A percentile compares a stretch with the other conserved stretches of the same genome.
Evolutionary conservation across 2,113 vertebrate species (phyloP).

Genomic region (Periophthalmus modestus): DNA sequence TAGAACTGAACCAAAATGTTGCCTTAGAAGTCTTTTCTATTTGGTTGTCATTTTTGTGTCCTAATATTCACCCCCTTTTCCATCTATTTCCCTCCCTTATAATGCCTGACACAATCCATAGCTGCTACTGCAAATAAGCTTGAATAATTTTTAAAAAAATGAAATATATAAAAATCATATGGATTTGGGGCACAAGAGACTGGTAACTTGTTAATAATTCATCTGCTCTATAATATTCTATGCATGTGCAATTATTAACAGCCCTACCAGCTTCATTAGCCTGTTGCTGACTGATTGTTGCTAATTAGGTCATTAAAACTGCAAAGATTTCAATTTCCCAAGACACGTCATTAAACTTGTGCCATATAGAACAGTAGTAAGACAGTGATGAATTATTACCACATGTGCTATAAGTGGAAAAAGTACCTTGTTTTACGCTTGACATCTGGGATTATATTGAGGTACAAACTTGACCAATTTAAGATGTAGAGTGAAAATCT

Average conservation of each 20-base stretch:
- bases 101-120: no score
- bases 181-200: neutral
- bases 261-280: neutral
- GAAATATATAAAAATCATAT: neutral
- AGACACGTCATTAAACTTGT: neutral
- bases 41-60: no score
- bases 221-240: neutral
- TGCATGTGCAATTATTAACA: neutral
- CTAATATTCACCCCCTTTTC: no score
- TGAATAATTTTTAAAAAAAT: neutral
- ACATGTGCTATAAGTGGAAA: neutral
- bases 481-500: no score
- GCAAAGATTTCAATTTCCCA: conserved; percentile 3
- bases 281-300: neutral
- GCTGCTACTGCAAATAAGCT: no score
- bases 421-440: neutral
- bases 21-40: no score
- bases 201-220: neutral
- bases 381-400: neutral
- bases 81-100: no score
- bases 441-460: no score
- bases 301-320: conserved; percentile 2
- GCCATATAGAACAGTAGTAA: neutral
- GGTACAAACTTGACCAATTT: no score
- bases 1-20: no score